Conservation (phyloP, 2,888 invertebrate species). For the Pristionchus fissidentatus region DNA sequence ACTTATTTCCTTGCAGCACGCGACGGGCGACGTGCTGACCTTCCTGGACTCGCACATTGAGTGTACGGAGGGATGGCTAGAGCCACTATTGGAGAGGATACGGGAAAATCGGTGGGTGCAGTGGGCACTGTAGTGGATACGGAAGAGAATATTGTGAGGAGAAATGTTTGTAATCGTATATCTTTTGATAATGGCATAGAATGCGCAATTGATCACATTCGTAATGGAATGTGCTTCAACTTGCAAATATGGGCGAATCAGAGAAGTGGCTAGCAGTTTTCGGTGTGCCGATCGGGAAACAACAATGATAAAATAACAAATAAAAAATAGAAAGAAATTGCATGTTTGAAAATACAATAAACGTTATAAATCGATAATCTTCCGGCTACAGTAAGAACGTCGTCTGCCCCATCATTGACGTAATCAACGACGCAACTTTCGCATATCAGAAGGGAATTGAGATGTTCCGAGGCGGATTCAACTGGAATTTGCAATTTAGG, state of each 20-base stretch:
- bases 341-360: constrained; percentile 20
- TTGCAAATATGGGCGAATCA: background rate
- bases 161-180: too few relatives aligned
- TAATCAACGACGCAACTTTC: constrained; percentile 94
- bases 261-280: background rate
- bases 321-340: background rate
- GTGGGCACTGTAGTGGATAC: too few relatives aligned
- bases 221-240: background rate
- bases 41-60: constrained; percentile 99
- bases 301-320: background rate
- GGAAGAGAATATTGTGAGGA: too few relatives aligned
- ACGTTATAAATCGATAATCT: constrained; percentile 33
- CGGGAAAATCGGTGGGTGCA: constrained; percentile 85
- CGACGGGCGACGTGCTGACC: constrained; percentile 90
- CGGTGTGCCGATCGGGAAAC: background rate
- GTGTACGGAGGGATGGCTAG: constrained; percentile 97
- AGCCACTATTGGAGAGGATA: constrained; percentile 91
- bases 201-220: background rate
- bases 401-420: constrained; percentile 90
- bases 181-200: too few relatives aligned
- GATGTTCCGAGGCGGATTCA: constrained; percentile 95
- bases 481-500: constrained; percentile 94
- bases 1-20: constrained; percentile 83
- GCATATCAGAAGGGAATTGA: constrained; percentile 92
- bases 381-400: constrained; percentile 79